A percentile compares a stretch with the other conserved stretches of the same genome.
Evolutionary conservation across 2,888 invertebrate genomes (phyloP).

Genomic region (Himalopsyche kuldschensis): DNA sequence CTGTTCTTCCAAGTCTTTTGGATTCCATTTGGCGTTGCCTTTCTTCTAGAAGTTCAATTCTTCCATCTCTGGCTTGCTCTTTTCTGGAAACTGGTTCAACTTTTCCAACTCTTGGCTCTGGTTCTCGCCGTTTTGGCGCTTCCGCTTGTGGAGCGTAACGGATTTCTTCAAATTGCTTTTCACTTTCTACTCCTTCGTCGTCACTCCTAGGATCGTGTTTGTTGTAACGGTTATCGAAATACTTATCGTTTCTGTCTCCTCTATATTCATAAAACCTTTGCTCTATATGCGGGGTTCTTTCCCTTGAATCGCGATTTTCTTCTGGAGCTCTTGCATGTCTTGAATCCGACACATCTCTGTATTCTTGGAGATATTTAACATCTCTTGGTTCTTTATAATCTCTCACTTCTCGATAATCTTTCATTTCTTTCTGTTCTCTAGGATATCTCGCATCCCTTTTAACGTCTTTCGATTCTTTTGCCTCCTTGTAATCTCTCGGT

Average conservation of each 20-base stretch:
- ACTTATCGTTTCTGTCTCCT: conserved; percentile 39
- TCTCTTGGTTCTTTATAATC: conserved; percentile 33
- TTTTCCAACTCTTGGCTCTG: conserved; percentile 24
- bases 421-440: conserved; percentile 19
- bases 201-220: conserved; percentile 38
- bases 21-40: conserved; percentile 38
- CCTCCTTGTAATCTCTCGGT: conserved; percentile 17
- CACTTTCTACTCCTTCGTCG: conserved; percentile 39
- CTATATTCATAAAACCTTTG: conserved; percentile 39
- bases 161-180: conserved; percentile 39
- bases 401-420: conserved; percentile 12
- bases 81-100: conserved; percentile 21
- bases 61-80: conserved; percentile 29
- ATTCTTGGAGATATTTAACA: conserved; percentile 32
- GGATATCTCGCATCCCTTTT: not conserved
- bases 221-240: conserved; percentile 46
- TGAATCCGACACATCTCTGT: conserved; percentile 22
- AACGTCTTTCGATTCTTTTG: not conserved
- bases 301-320: conserved; percentile 30
- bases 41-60: conserved; percentile 37
- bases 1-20: conserved; percentile 14
- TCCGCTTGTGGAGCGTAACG: conserved; percentile 37
- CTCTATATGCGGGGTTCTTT: conserved; percentile 35
- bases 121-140: conserved; percentile 28
- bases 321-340: conserved; percentile 1